Percentiles rank a stretch among this genome's conserved stretches.
Conservation (phyloP, 2,797 vertebrate species). For the Sebastes cheni region DNA sequence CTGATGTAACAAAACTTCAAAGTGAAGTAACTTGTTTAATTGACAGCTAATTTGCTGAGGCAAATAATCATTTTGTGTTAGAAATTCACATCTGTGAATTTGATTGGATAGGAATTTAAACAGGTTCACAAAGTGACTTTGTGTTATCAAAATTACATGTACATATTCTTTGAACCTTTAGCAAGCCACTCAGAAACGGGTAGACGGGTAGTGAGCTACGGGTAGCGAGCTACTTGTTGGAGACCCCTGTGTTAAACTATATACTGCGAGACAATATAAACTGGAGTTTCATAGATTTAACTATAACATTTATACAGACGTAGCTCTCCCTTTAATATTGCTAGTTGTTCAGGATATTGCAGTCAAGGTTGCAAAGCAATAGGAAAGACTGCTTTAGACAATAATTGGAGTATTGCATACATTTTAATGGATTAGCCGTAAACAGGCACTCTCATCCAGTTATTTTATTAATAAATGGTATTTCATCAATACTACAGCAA, state of each 20-base stretch:
- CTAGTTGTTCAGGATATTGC: neutral
- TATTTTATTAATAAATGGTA: neutral
- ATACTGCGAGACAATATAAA: neutral
- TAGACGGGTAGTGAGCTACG: neutral
- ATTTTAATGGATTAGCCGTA: neutral
- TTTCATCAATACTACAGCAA: neutral
- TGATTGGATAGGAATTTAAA: too few relatives aligned
- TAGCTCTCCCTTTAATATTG: neutral
- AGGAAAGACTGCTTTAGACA: neutral
- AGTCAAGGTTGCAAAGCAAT: neutral
- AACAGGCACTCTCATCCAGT: neutral
- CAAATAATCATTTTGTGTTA: too few relatives aligned
- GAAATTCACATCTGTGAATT: too few relatives aligned
- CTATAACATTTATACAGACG: neutral
- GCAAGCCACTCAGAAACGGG: neutral
- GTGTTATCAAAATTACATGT: too few relatives aligned
- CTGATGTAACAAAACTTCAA: too few relatives aligned
- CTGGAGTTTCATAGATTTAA: neutral
- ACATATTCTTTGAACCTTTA: too few relatives aligned
- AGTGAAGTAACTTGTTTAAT: too few relatives aligned
- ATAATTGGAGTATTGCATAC: neutral
- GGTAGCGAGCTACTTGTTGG: neutral
- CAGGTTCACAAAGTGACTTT: too few relatives aligned
- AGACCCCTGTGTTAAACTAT: neutral
- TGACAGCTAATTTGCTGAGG: too few relatives aligned